Evolutionary conservation across 2,888 invertebrate species (phyloP).

Genomic region (Euplexia lucipara): DNA sequence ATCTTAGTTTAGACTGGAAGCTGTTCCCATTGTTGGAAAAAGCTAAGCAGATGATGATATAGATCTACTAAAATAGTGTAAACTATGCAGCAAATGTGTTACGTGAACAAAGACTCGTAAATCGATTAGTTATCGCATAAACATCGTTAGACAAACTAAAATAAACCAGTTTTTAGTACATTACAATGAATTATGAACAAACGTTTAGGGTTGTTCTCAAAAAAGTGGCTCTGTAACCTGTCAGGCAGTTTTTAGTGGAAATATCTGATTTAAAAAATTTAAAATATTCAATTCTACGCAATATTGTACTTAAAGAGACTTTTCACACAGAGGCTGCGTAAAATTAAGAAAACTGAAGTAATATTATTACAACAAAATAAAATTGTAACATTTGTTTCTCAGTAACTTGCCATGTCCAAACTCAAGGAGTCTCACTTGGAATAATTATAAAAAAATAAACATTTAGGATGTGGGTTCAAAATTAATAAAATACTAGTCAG

Average conservation of each 20-base stretch:
- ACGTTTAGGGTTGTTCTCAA: too few species aligned
- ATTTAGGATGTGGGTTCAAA: too few species aligned
- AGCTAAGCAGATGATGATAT: too few species aligned
- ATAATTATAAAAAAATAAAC: too few species aligned
- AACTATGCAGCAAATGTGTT: neutral
- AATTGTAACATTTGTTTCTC: too few species aligned
- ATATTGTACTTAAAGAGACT: neutral
- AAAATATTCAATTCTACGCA: neutral
- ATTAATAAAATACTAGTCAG: too few species aligned
- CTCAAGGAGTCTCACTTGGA: too few species aligned
- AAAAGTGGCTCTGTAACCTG: neutral
- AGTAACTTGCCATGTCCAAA: too few species aligned
- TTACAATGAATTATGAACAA: neutral
- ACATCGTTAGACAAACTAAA: conserved; percentile 19
- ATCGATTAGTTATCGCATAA: conserved; percentile 17
- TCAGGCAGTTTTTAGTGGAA: neutral
- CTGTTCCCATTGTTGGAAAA: too few species aligned
- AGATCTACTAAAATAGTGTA: neutral
- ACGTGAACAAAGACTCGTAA: conserved; percentile 18
- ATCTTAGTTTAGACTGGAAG: too few species aligned
- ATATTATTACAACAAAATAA: neutral
- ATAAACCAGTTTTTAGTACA: conserved; percentile 17
- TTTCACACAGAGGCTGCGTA: neutral
- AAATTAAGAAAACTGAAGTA: neutral
- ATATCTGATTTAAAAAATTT: neutral